Percentiles rank a stretch among this genome's conserved stretches.
Evolutionary conservation across 1,140 invertebrate genomes (phyloP).

Genomic region (Mycetomoellerius zeteki): DNA sequence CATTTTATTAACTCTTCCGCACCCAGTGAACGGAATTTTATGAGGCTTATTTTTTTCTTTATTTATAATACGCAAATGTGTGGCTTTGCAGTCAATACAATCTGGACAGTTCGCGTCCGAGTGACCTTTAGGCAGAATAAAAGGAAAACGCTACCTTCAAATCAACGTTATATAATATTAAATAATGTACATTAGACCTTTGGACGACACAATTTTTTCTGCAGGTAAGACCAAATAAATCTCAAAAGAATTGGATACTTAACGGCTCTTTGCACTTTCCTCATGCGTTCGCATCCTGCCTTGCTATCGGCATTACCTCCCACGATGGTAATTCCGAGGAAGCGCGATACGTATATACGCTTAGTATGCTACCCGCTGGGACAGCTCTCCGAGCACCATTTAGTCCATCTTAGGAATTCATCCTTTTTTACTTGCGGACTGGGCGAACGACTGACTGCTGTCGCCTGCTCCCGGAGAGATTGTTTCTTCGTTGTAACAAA

Average conservation of each 20-base stretch:
- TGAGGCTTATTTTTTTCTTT: neutral
- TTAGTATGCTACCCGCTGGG: constrained; percentile 22
- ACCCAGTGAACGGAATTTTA: neutral
- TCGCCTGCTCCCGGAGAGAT: constrained; percentile 15
- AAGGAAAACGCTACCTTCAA: neutral
- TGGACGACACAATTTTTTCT: neutral
- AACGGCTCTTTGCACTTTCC: neutral
- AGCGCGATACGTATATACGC: constrained; percentile 32
- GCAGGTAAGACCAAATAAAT: neutral
- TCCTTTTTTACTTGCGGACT: constrained; percentile 9
- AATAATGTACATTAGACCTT: neutral
- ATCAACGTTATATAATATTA: neutral
- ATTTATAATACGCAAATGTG: neutral
- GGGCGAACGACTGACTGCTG: neutral
- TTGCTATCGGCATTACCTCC: constrained; percentile 31
- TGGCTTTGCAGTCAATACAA: neutral
- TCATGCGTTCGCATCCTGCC: neutral
- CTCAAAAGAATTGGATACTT: neutral
- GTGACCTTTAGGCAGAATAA: neutral
- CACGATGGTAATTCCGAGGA: constrained; percentile 24
- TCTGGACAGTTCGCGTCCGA: neutral
- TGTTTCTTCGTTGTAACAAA: constrained; percentile 51
- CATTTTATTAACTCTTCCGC: constrained; percentile 29
- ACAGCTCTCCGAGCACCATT: constrained; percentile 28
- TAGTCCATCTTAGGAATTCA: constrained; percentile 35